Percentiles rank a stretch among this genome's conserved stretches.
Evolutionary conservation across 2,113 vertebrate genomes (phyloP).

Genomic region (Chionomys nivalis): DNA sequence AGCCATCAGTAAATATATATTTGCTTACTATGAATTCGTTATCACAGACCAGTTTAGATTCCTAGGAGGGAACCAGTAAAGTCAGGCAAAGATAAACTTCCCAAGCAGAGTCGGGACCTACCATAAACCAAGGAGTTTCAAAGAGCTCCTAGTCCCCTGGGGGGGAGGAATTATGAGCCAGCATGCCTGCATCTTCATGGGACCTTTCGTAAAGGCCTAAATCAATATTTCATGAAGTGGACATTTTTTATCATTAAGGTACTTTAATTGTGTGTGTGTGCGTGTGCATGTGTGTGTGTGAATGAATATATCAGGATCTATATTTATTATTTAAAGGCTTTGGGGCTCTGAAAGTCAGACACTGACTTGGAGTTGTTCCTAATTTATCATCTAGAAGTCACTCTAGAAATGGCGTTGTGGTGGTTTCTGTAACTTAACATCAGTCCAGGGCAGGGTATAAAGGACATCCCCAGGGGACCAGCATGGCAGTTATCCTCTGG

Average conservation of each 20-base stretch:
- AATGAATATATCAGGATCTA: not conserved
- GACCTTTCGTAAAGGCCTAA: not conserved
- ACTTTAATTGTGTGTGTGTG: not conserved
- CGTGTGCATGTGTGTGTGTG: not conserved
- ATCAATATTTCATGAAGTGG: not conserved
- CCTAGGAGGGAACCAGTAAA: not conserved
- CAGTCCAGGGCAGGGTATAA: not conserved
- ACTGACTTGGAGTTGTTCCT: not conserved
- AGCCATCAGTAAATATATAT: constrained; percentile 14
- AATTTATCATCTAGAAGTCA: not conserved
- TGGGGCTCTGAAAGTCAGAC: not conserved
- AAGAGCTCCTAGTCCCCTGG: not conserved
- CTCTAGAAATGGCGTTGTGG: not conserved
- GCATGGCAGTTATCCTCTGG: not conserved
- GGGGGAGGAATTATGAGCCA: not conserved
- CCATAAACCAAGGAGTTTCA: not conserved
- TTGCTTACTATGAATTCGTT: not conserved
- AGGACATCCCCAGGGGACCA: not conserved
- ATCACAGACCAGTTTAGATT: constrained; percentile 27
- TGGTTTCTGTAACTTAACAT: not conserved
- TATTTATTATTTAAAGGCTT: constrained; percentile 32
- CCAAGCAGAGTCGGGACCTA: not conserved
- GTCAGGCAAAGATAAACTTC: not conserved
- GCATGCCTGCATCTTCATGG: not conserved
- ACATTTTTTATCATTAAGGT: not conserved